These are phyloP conservation scores for Ascaphus truei DNA, from an alignment of 2,113 vertebrate species.

Conservation along the genomic window DNA sequence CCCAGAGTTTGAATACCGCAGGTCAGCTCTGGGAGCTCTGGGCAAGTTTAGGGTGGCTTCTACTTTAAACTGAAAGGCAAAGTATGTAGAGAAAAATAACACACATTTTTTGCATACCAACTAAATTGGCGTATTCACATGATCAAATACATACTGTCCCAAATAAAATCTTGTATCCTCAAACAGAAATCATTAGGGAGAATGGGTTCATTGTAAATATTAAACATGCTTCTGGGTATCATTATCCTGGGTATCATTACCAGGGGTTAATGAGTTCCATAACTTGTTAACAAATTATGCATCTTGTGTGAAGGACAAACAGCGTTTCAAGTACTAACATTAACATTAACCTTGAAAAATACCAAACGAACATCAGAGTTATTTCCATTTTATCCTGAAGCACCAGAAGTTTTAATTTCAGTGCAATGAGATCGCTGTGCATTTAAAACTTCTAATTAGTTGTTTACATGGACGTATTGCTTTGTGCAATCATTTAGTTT, in stretches of 20 bases:
- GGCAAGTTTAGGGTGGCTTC: too few species aligned
- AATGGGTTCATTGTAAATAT: constrained; percentile 21
- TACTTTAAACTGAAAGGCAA: too few species aligned
- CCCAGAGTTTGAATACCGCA: too few species aligned
- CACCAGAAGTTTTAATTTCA: constrained; percentile 34
- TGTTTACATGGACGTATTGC: constrained; percentile 44
- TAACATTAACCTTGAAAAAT: constrained; percentile 30
- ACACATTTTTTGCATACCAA: too few species aligned
- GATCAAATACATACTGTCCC: too few species aligned
- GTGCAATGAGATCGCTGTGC: constrained; percentile 32
- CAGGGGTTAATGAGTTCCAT: constrained; percentile 6
- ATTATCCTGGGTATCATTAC: constrained; percentile 8
- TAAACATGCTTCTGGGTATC: constrained; percentile 10
- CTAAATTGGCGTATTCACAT: too few species aligned
- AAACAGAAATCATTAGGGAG: background rate
- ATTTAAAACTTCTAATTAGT: constrained; percentile 43
- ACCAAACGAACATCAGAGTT: constrained; percentile 25
- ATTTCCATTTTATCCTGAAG: constrained; percentile 26
- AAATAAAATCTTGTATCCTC: background rate
- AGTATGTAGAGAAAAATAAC: too few species aligned
- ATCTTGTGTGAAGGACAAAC: constrained; percentile 13
- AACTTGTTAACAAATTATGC: background rate
- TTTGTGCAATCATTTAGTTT: background rate
- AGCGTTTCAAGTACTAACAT: constrained; percentile 4
- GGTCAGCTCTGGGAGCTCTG: too few species aligned